Conservation (phyloP, 2,113 vertebrate genomes). For the Odocoileus hemionus region DNA sequence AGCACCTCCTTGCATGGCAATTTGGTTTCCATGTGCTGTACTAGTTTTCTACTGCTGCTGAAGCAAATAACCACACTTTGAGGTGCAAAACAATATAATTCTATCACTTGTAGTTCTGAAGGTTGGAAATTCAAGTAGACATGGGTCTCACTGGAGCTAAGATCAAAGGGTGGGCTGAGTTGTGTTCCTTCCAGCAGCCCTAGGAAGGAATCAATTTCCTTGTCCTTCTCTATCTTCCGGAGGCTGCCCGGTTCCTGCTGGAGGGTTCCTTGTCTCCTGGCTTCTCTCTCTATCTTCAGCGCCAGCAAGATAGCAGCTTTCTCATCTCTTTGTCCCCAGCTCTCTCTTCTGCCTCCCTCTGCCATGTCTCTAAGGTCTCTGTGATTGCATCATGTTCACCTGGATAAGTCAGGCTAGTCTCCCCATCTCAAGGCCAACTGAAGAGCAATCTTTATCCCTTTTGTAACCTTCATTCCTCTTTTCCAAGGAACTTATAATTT, state of each 20-base stretch:
- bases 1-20: background rate
- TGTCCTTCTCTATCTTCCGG: background rate
- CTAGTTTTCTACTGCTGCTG: background rate
- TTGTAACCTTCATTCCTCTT: background rate
- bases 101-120: background rate
- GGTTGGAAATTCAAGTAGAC: background rate
- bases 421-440: background rate
- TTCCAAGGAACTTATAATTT: background rate
- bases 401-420: background rate
- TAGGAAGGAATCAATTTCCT: background rate
- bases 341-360: no score
- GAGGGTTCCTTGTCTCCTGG: rapidly evolving
- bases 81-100: background rate
- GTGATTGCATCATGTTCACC: background rate
- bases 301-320: background rate
- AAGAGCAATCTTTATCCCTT: background rate
- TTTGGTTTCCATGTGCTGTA: background rate
- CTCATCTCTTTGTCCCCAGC: background rate
- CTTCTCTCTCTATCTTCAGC: background rate
- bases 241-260: background rate
- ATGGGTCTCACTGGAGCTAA: background rate
- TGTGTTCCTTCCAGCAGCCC: background rate
- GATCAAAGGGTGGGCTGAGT: background rate
- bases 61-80: background rate
- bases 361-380: background rate